Evolutionary conservation across 2,113 vertebrate species (phyloP), one percentile per base, ranked within the genome.

Genomic region (Parus major): DNA sequence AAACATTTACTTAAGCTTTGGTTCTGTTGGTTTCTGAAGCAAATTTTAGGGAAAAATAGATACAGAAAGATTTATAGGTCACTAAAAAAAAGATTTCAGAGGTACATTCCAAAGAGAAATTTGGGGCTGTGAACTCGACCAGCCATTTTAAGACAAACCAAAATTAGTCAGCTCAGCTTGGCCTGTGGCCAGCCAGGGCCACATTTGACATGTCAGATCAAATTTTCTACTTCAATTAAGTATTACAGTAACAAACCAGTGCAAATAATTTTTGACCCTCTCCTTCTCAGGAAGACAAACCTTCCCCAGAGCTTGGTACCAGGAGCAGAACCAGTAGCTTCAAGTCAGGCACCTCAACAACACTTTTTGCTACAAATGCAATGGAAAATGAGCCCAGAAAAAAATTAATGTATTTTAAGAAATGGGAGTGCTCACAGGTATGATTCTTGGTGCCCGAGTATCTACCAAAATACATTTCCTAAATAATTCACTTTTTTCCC

Each of bases 181-280:
- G 79, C 80, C 64, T 50, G 71, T 12, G 10, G 90, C 91, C 92
- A 85, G 21, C 23, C 78, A 81, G 64, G 81, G 66, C 86, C 92
- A 63, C 63, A 21, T 61, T 36, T 77, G 88, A 95, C 90, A 82
- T 28, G 81, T 96, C 94, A 78, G 91, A 95, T 90, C 93, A 73
- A 7, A 95, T 89, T 73, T 90, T 91, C 94, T 88, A 55, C 92
- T 72, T 86, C 65, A 78, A 20, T 92, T 81, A 78, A 81, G n/a
- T 20, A 66, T 42, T 87, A 76, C 64, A 66, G 71, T 46, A 78
- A 89, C 52, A 66, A 95, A 83, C 64, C 73, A 82, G 64, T 8
- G 77, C 68, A 46, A 87, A 71, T 65, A 41, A 86, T 68, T 87
- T 78, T 20, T 91, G 86, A 56, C 77, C 42, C 42, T 36, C 82